phyloP scores from a whole-genome alignment of 2,113 vertebrate species.

The Gyps fulvus region DNA sequence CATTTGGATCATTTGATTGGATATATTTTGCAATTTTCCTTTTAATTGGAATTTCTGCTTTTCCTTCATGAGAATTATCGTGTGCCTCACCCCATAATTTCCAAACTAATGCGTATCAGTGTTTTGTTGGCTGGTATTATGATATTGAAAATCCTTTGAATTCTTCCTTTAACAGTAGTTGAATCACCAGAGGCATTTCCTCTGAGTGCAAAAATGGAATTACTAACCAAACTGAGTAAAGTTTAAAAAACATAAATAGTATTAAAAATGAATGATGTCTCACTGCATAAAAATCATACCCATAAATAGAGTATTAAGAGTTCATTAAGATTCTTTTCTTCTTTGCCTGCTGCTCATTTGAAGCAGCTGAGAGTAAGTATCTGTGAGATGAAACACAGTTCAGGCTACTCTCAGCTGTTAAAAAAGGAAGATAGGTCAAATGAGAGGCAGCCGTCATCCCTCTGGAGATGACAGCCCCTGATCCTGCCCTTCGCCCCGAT shows the following conservation, averaged over 20 bases:
- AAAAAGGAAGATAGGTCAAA: conserved; percentile 39
- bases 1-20: neutral
- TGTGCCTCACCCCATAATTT: neutral
- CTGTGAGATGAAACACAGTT: neutral
- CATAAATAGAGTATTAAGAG: neutral
- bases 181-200: neutral
- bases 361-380: neutral
- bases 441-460: neutral
- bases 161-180: neutral
- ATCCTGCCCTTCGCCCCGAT: neutral
- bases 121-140: neutral
- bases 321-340: neutral
- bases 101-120: neutral
- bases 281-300: neutral
- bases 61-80: neutral
- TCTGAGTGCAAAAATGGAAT: neutral
- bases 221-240: neutral
- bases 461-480: neutral
- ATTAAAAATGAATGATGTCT: neutral
- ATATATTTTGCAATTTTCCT: conserved; percentile 2
- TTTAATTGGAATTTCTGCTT: conserved; percentile 23
- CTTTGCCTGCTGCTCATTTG: neutral
- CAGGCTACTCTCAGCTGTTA: conserved; percentile 32
- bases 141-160: neutral
- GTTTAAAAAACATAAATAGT: neutral